Evolutionary conservation across 2,113 vertebrate genomes (phyloP), one percentile per base, ranked within the genome.

Genomic region (Myotis davidii): DNA sequence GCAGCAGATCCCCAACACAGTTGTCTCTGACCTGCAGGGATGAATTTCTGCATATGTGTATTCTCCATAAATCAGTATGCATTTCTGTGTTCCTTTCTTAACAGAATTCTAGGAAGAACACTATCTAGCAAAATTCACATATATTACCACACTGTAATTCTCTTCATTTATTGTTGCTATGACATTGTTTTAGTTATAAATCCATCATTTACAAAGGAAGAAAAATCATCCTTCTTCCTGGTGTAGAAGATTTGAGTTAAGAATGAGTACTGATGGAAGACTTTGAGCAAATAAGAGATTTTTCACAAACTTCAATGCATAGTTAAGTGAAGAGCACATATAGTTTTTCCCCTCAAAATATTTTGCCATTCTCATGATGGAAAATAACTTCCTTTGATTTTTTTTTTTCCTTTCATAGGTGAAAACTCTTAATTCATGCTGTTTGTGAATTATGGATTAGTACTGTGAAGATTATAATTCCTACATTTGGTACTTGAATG

Each of bases 371-470:
- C 16, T 97, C 50, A 67, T 50, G 9, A 16, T 61, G 85, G n/a
- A 69, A 85, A 87, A 72, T 5, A 90, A 0, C 1, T 50, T 74
- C 20, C 5, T 82, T 78, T 74, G 14, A 16, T 73, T 92, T 64
- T 70, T 39, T 39, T 10, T 45, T 90, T 88, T 59, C 2, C 3
- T 87, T 81, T 92, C 45, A 64, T 5, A 64, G 27, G 67, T 87
- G 34, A 91, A 82, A 88, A 88, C 3, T 48, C 25, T 76, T 85
- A 85, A 69, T 69, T 61, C 10, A 81, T 34, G 45, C 39, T 50
- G 6, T 48, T 85, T 72, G 1, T 88, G n/a, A 95, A 84, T 95
- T 96, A 82, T 56, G 5, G 10, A 45, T 92, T 82, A 56, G 23
- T 90, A 96, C 0, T 6, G n/a, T 37, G 54, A 85, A 94, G 29